Conservation (phyloP, 2,888 invertebrate species). For the Coremacera marginata region DNA sequence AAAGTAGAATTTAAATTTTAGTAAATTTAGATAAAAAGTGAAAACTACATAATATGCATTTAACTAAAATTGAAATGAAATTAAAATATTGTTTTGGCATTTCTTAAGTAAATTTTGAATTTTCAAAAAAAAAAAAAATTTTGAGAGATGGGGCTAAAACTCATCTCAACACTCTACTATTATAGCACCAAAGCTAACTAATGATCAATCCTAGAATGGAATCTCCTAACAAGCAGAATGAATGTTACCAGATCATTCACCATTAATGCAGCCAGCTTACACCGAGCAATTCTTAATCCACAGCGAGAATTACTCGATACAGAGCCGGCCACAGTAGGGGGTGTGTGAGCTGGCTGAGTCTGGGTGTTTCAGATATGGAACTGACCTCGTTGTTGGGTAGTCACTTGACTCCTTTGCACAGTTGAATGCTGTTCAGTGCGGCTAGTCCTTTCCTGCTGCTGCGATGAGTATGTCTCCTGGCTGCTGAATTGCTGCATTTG, state of each 20-base stretch:
- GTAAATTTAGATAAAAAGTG: too few species aligned
- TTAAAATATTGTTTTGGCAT: too few species aligned
- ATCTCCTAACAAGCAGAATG: too few species aligned
- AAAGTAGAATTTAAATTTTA: too few species aligned
- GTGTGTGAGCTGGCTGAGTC: background rate
- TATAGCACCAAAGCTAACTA: background rate
- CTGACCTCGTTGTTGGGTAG: slow-evolving; percentile 81
- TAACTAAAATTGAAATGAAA: too few species aligned
- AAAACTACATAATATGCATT: too few species aligned
- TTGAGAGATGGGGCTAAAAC: too few species aligned
- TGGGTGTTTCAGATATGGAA: slow-evolving; percentile 47
- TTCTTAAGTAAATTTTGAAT: too few species aligned
- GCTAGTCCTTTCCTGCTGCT: slow-evolving; percentile 74
- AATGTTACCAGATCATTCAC: background rate
- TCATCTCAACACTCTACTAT: too few species aligned
- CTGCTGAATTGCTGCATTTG: slow-evolving; percentile 58
- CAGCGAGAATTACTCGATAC: slow-evolving; percentile 57
- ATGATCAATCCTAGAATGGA: too few species aligned
- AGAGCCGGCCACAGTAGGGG: slow-evolving; percentile 33
- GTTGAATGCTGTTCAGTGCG: slow-evolving; percentile 77
- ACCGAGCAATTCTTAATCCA: slow-evolving; percentile 60
- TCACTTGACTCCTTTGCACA: slow-evolving; percentile 80
- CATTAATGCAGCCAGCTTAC: slow-evolving; percentile 33
- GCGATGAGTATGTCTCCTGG: slow-evolving; percentile 66
- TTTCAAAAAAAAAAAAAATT: too few species aligned